phyloP scores from a whole-genome alignment of 2,113 vertebrate genomes.

The Rhea americana region DNA sequence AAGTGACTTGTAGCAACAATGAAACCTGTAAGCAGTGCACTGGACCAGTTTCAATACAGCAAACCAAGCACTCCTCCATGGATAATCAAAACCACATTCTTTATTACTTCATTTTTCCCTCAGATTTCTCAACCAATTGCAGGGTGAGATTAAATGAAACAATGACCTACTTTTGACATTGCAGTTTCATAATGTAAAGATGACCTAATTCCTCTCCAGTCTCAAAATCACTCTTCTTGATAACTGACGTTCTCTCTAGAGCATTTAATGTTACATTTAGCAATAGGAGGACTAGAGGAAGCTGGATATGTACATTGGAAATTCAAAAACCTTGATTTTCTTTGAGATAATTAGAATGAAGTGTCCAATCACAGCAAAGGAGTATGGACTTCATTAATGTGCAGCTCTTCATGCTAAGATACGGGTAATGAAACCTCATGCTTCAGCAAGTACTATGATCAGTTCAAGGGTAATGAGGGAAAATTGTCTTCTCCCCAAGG shows the following conservation, averaged over 20 bases:
- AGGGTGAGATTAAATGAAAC: constrained; percentile 16
- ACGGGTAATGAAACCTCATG: neutral
- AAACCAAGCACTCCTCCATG: neutral
- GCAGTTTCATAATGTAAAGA: constrained; percentile 38
- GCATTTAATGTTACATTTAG: neutral
- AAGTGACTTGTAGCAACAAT: neutral
- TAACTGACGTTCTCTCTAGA: neutral
- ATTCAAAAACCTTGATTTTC: neutral
- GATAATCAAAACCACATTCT: neutral
- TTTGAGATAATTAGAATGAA: neutral
- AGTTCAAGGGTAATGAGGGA: neutral
- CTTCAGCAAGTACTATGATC: neutral
- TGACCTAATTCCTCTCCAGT: constrained; percentile 39
- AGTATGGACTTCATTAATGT: neutral
- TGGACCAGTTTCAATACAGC: neutral
- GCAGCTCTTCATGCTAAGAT: neutral
- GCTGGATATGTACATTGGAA: neutral
- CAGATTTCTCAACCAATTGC: constrained; percentile 10
- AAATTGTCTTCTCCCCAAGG: neutral
- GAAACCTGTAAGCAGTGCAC: neutral
- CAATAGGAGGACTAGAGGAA: constrained; percentile 16
- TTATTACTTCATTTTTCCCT: neutral
- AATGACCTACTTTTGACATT: constrained; percentile 37
- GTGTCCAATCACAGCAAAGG: neutral
- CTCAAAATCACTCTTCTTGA: neutral